These are phyloP conservation scores for Celastrina argiolus DNA, from an alignment of 2,888 invertebrate genomes.

Conservation along the genomic window DNA sequence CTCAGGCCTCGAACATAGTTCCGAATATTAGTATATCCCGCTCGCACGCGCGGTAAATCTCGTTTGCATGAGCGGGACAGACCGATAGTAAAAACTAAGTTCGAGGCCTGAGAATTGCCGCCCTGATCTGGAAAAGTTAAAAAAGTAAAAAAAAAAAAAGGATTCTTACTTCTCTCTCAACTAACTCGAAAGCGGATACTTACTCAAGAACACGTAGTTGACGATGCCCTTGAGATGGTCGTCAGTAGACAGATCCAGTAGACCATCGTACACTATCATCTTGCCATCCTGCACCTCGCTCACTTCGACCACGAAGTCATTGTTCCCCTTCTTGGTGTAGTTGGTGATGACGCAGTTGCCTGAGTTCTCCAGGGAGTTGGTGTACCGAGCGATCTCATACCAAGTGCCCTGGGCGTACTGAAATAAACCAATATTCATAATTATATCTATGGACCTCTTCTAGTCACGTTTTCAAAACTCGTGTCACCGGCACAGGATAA, in stretches of 20 bases:
- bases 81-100: too few relatives aligned
- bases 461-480: too few relatives aligned
- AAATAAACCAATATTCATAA: not conserved
- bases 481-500: too few relatives aligned
- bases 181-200: not conserved
- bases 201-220: constrained; percentile 7
- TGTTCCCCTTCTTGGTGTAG: constrained; percentile 8
- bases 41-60: too few relatives aligned
- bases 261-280: constrained; percentile 1
- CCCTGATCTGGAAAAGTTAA: too few relatives aligned
- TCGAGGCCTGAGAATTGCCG: too few relatives aligned
- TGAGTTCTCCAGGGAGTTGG: not conserved
- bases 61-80: too few relatives aligned
- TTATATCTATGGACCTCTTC: too few relatives aligned
- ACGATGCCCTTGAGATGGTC: constrained; percentile 11
- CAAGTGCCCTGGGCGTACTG: constrained; percentile 8
- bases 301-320: constrained; percentile 3
- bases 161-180: not conserved
- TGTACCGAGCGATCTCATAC: constrained; percentile 9
- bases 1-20: too few relatives aligned
- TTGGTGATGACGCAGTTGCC: constrained; percentile 17
- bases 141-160: not conserved
- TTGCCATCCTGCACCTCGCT: not conserved
- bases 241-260: not conserved
- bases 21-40: too few relatives aligned